Evolutionary conservation across 2,113 vertebrate genomes (phyloP).

Genomic region (Phaetusa simplex): DNA sequence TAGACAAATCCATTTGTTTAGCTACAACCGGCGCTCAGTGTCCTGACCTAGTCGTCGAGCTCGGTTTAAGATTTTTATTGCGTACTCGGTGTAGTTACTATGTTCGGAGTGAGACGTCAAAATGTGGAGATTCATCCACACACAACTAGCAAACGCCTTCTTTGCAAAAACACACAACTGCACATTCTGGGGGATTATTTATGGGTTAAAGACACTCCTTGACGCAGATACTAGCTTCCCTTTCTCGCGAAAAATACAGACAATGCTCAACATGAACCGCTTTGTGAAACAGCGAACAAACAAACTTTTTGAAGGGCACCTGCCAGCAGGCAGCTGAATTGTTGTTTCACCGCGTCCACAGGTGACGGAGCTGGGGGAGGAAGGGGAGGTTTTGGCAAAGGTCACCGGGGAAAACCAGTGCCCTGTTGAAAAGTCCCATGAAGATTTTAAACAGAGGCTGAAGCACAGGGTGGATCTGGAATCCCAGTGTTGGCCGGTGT

Average conservation of each 20-base stretch:
- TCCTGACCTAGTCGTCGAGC: neutral
- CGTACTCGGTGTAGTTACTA: neutral
- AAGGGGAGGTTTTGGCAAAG: neutral
- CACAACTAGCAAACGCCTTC: neutral
- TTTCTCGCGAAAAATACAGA: neutral
- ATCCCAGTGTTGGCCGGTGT: neutral
- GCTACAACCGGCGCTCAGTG: neutral
- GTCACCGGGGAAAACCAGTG: neutral
- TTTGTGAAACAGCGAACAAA: neutral
- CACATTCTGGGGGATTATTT: neutral
- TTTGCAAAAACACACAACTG: neutral
- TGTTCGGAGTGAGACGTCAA: neutral
- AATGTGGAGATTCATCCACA: neutral
- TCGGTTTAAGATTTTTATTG: neutral
- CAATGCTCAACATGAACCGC: neutral
- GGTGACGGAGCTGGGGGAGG: neutral
- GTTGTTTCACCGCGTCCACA: neutral
- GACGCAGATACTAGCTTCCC: neutral
- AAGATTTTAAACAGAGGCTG: neutral
- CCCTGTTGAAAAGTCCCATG: neutral
- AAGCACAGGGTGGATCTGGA: neutral
- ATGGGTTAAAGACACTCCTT: neutral
- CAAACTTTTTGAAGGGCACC: neutral
- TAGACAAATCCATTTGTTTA: neutral
- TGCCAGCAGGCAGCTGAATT: neutral